These are phyloP conservation scores for Euthynnus affinis DNA, from an alignment of 2,797 vertebrate species.

Conservation along the genomic window DNA sequence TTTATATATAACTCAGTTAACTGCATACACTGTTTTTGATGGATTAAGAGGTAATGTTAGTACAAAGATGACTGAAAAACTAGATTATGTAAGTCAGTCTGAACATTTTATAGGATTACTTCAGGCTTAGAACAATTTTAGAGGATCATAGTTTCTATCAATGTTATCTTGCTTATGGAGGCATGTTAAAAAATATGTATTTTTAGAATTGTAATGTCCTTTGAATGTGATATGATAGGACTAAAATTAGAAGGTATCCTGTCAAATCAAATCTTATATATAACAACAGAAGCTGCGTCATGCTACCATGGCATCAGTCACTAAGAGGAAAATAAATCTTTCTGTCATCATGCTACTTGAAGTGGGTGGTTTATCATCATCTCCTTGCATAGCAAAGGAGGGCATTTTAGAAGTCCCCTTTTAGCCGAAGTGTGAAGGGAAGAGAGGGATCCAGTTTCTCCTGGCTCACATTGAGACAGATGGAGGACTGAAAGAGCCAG, in stretches of 20 bases:
- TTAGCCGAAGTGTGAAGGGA: constrained; percentile 63
- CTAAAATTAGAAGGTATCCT: constrained; percentile 42
- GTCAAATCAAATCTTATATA: constrained; percentile 32
- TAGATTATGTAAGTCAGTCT: constrained; percentile 6
- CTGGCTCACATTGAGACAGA: constrained; percentile 52
- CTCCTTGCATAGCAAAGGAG: constrained; percentile 46
- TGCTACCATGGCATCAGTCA: constrained; percentile 40
- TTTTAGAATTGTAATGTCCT: constrained; percentile 12
- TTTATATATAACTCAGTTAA: constrained; percentile 1
- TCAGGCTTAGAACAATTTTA: not conserved
- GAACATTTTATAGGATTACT: constrained; percentile 27
- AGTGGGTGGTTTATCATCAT: constrained; percentile 53
- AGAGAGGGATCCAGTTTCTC: constrained; percentile 61
- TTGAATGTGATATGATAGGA: constrained; percentile 21
- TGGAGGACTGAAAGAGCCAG: constrained; percentile 46
- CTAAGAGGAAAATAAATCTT: constrained; percentile 55
- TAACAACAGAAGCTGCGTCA: constrained; percentile 44
- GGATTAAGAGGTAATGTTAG: not conserved
- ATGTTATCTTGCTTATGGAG: not conserved
- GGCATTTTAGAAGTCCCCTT: constrained; percentile 55
- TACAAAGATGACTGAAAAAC: constrained; percentile 8
- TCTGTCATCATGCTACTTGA: constrained; percentile 53
- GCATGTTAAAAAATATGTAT: constrained; percentile 35
- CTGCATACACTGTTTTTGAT: not conserved
- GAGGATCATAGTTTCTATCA: not conserved